phyloP scores from a whole-genome alignment of 2,113 vertebrate genomes.

The Stegastes partitus region DNA sequence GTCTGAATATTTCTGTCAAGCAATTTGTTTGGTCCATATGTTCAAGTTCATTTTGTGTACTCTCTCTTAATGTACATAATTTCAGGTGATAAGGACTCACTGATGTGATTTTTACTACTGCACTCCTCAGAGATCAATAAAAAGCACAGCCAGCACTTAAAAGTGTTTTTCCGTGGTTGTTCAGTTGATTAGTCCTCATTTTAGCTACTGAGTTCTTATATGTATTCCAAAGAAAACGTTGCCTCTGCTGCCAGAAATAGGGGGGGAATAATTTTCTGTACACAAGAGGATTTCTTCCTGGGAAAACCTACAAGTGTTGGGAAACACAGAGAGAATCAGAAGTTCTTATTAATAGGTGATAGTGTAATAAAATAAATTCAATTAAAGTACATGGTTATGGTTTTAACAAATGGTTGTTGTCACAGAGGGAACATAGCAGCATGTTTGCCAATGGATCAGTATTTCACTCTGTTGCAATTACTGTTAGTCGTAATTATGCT shows the following conservation, averaged over 20 bases:
- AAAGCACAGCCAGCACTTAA: slow-evolving; percentile 22
- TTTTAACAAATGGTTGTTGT: slow-evolving; percentile 31
- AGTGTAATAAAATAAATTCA: slow-evolving; percentile 20
- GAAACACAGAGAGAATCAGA: slow-evolving; percentile 25
- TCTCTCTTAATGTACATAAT: slow-evolving; percentile 24
- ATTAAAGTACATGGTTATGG: slow-evolving; percentile 21
- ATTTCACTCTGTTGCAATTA: background rate
- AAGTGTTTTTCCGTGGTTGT: slow-evolving; percentile 30
- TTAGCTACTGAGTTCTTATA: slow-evolving; percentile 41
- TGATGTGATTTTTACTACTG: slow-evolving; percentile 41
- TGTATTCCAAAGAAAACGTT: slow-evolving; percentile 57
- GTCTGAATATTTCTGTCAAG: slow-evolving; percentile 30
- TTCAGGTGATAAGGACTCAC: slow-evolving; percentile 34
- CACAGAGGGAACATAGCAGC: slow-evolving; percentile 8
- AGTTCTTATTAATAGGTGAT: slow-evolving; percentile 11
- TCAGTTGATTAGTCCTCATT: slow-evolving; percentile 34
- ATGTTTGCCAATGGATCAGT: slow-evolving; percentile 3
- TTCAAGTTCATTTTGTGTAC: slow-evolving; percentile 26
- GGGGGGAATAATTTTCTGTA: background rate
- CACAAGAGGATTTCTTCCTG: slow-evolving; percentile 41
- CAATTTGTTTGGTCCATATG: slow-evolving; percentile 24
- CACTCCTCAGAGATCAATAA: slow-evolving; percentile 44
- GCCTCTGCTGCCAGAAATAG: slow-evolving; percentile 46
- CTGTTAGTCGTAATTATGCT: slow-evolving; percentile 3
- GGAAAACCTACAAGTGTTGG: slow-evolving; percentile 28